Base-by-base conservation (phyloP, 2,113 vertebrate genomes). In the Triplophysa tibetana region DNA sequence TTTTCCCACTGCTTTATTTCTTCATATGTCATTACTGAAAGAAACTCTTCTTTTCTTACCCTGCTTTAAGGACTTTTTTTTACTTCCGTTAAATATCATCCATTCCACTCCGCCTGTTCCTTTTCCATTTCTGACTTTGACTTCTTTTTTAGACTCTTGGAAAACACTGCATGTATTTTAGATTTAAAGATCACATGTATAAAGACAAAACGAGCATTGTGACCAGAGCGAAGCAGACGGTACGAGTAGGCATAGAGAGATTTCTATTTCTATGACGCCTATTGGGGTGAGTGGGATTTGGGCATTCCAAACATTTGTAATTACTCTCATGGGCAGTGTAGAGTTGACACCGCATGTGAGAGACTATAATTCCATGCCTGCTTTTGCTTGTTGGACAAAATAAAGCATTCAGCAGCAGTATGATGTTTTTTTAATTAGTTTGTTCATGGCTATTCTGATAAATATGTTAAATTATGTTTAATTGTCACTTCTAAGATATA, bases 141-240 rank as follows among this genome's bases (percentile, higher is more conserved):
- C 23, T 45, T 43, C 8, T 9, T 45, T 45, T 45, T 12, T 6
- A 45, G 67, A 50, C 17, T 69, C 17, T 64, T 72, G 60, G 62
- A 79, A 63, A 70, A 60, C 23, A 1, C 38, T 45, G 10, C 4
- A 45, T 45, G 43, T 12, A 45, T 9, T 77, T 75, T 58, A 29
- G 26, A 70, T 78, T 67, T 56, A 63, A 81, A 43, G 13, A 67
- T 58, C 33, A 38, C 4, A 29, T 26, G 24, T 29, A 17, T 33
- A 23, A 48, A 38, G 7, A 86, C 82, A 86, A 82, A 65, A 72
- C 58, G 10, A 10, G 8, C 68, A 41, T 84, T 84, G 77, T 86
- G 45, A 70, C 26, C 60, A 45, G 65, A 63, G 52, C 48, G 33
- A 65, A 56, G 61, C 21, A 41, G 19, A 70, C 48, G n/a, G 69